Base-by-base conservation (phyloP, 2,888 invertebrate genomes). In the Amphipoea lucens region DNA sequence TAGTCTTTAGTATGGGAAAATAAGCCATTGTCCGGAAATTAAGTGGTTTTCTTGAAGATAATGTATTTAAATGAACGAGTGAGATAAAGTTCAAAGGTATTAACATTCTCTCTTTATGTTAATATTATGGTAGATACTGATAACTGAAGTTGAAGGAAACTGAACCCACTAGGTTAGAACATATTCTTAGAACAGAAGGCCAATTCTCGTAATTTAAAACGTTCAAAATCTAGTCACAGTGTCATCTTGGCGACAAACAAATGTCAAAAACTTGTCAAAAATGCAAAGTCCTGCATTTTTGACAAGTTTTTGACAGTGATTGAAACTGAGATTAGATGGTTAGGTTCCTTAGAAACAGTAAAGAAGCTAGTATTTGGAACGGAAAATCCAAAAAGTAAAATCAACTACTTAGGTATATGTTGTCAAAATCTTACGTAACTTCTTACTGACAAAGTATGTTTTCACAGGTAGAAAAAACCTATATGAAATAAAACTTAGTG, bases 1-100 rank as follows among this genome's bases (percentile, higher is more conserved):
- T 85, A 87, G 83, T 88, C 84, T 87, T 86, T 84, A 84, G 78
- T 81, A 79, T 77, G 63, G 63, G 48, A 70, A 74, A 75, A 76
- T 87, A 87, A 85, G 80, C 78, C 77, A 71, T 83, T 79, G 65
- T 48, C 29, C 29, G 68, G 74, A 81, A 84, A 89, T 74, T 23
- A 81, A 80, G 66, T 42, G 66, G 36, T 66, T 66, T 57, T 51
- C 66, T 75, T 57, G 2, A 68, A 57, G 48, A 81, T 74, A 68
- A 67, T 63, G 36, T 67, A 42, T 74, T 71, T 36, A 63, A 81
- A 85, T 76, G 20, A 74, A 72, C n/a, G 75, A 51, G 63, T n/a
- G 23, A 29, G 40, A 74, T 74, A 63, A 73, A 73, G 45, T 54
- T 45, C 1, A 36, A 65, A 14, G 29, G n/a, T 45, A 63, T 54